Conservation (phyloP, 2,888 invertebrate species). For the Phaedon cochleariae region DNA sequence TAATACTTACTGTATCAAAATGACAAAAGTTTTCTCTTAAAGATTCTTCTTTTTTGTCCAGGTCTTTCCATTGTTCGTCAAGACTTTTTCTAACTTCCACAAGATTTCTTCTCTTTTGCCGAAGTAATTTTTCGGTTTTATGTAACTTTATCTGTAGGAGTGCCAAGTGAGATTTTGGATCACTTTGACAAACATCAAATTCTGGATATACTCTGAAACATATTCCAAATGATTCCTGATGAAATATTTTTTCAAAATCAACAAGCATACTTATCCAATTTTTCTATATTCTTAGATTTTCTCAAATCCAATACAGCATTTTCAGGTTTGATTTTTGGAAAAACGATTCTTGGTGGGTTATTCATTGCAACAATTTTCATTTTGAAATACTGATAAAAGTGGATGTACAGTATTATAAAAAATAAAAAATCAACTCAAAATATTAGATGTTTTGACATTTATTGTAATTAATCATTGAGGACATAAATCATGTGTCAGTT, state of each 20-base stretch:
- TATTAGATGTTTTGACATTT: background rate
- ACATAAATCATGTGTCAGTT: too few relatives aligned
- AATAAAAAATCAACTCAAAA: background rate
- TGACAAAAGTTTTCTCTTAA: slow-evolving; percentile 36
- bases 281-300: slow-evolving; percentile 24
- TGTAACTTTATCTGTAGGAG: slow-evolving; percentile 32
- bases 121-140: slow-evolving; percentile 33
- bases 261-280: slow-evolving; percentile 18
- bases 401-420: too few relatives aligned
- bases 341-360: slow-evolving; percentile 12
- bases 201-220: slow-evolving; percentile 35
- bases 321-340: slow-evolving; percentile 26
- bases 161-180: slow-evolving; percentile 31
- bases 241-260: background rate
- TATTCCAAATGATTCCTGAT: background rate
- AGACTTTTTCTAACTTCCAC: slow-evolving; percentile 21
- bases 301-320: slow-evolving; percentile 24
- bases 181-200: slow-evolving; percentile 35
- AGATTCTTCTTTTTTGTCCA: slow-evolving; percentile 37
- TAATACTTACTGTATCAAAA: slow-evolving; percentile 38
- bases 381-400: too few relatives aligned
- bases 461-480: too few relatives aligned
- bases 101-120: slow-evolving; percentile 23
- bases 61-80: slow-evolving; percentile 37
- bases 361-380: slow-evolving; percentile 5